Evolutionary conservation across 1,140 invertebrate genomes (phyloP).

Genomic region (Pachypsylla venusta): DNA sequence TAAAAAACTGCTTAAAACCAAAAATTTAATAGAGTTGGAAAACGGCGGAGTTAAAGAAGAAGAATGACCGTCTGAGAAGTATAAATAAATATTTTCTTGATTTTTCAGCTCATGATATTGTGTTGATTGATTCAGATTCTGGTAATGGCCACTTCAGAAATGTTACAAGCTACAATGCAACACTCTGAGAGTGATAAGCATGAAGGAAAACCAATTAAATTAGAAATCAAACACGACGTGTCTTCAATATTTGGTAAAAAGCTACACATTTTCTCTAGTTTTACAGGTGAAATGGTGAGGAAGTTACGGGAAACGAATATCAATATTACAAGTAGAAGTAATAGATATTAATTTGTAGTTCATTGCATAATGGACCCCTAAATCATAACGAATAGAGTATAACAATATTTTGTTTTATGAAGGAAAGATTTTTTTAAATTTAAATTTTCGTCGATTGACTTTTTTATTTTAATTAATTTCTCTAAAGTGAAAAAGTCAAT

Average conservation of each 20-base stretch:
- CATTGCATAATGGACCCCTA: not conserved
- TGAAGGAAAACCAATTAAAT: not conserved
- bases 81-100: not conserved
- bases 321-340: not conserved
- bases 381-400: not conserved
- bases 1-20: no score
- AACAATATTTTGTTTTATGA: not conserved
- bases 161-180: not conserved
- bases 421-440: not conserved
- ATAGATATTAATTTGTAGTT: not conserved
- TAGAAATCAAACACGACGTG: not conserved
- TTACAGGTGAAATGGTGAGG: not conserved
- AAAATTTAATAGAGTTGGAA: no score
- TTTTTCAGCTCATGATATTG: not conserved
- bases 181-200: not conserved
- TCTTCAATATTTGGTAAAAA: conserved; percentile 2
- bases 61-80: no score
- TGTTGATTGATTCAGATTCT: not conserved
- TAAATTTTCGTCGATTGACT: no score
- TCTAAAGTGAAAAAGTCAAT: no score
- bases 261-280: not conserved
- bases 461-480: no score
- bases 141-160: not conserved
- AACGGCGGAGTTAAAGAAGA: no score
- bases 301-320: not conserved